Conservation (phyloP, 2,888 invertebrate genomes). For the Iphiclides podalirius region DNA sequence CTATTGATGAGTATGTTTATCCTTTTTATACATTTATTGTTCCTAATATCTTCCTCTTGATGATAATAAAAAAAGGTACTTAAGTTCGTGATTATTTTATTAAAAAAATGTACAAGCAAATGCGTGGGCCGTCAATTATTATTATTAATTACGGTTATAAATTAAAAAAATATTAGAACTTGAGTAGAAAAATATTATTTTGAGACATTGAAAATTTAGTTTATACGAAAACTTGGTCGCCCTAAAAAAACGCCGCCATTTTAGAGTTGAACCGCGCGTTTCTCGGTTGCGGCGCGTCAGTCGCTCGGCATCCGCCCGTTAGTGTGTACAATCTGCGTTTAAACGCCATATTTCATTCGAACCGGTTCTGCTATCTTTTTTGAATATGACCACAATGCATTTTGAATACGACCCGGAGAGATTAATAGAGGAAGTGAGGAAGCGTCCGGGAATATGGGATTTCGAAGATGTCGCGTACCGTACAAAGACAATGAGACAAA, state of each 20-base stretch:
- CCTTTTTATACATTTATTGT: too few relatives aligned
- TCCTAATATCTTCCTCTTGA: too few relatives aligned
- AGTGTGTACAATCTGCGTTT: conserved; percentile 42
- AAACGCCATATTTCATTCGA: conserved; percentile 28
- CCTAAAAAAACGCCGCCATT: conserved; percentile 53
- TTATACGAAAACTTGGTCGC: conserved; percentile 40
- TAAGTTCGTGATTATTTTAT: too few relatives aligned
- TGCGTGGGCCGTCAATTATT: too few relatives aligned
- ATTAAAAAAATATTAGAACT: too few relatives aligned
- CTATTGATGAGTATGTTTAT: too few relatives aligned
- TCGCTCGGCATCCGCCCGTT: conserved; percentile 61
- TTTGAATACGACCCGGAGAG: conserved; percentile 71
- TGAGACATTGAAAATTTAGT: too few relatives aligned
- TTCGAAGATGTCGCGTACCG: conserved; percentile 57
- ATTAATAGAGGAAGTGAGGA: conserved; percentile 63
- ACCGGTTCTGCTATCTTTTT: conserved; percentile 6
- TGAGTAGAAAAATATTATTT: too few relatives aligned
- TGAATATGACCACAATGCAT: conserved; percentile 44
- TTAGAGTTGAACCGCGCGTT: conserved; percentile 61
- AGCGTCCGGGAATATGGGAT: conserved; percentile 70
- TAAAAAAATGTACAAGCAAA: too few relatives aligned
- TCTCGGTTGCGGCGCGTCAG: conserved; percentile 63
- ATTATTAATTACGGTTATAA: too few relatives aligned
- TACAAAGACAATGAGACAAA: conserved; percentile 48
- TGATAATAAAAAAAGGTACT: too few relatives aligned